Conservation (phyloP, 2,888 invertebrate genomes). For the Platycheirus albimanus region DNA sequence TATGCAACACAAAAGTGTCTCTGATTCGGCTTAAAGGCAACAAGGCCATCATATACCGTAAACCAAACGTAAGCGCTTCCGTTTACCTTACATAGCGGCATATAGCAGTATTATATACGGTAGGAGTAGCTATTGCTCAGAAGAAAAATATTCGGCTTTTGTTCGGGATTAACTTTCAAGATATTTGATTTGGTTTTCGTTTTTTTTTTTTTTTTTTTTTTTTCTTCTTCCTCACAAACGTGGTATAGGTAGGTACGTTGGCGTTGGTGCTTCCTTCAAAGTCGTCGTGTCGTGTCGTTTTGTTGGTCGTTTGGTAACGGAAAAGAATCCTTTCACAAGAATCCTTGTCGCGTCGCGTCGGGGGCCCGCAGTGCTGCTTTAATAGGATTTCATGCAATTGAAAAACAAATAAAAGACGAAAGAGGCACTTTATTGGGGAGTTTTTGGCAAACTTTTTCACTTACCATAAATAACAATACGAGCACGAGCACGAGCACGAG, state of each 20-base stretch:
- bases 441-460: conserved; percentile 23
- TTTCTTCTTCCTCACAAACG: too few species aligned
- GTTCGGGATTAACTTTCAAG: conserved; percentile 53
- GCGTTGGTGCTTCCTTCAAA: too few species aligned
- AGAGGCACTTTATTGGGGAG: conserved; percentile 34
- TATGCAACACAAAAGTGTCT: conserved; percentile 15
- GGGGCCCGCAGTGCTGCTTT: conserved; percentile 32
- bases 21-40: conserved; percentile 24
- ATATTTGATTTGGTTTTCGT: conserved; percentile 50
- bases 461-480: conserved; percentile 48
- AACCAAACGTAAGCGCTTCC: not conserved
- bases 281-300: conserved; percentile 6
- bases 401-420: conserved; percentile 58
- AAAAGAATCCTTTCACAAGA: conserved; percentile 42
- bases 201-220: too few species aligned
- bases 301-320: not conserved
- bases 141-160: conserved; percentile 29
- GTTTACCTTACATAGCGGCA: conserved; percentile 27
- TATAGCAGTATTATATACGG: too few species aligned
- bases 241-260: too few species aligned
- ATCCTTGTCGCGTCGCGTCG: not conserved
- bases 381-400: conserved; percentile 60
- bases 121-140: too few species aligned
- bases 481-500: too few species aligned
- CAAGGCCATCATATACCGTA: not conserved